phyloP scores from a whole-genome alignment of 1,140 invertebrate species.

The Listronotus oregonensis region DNA sequence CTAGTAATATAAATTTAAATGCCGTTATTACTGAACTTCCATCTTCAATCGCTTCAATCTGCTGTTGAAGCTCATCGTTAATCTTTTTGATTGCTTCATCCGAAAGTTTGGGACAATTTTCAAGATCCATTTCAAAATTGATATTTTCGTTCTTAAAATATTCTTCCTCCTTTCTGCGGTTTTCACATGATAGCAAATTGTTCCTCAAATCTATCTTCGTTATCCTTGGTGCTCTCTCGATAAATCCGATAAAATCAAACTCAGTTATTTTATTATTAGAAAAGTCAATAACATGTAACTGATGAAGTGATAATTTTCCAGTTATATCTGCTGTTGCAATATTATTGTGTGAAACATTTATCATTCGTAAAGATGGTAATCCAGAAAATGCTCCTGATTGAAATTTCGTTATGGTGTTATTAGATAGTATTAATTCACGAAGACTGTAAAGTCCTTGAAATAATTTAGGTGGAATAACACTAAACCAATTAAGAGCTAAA shows the following conservation, averaged over 20 bases:
- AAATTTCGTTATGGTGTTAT: slow-evolving; percentile 40
- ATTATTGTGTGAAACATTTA: slow-evolving; percentile 46
- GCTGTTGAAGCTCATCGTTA: not conserved
- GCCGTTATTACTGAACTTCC: slow-evolving; percentile 3
- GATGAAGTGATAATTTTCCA: slow-evolving; percentile 43
- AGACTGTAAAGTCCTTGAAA: slow-evolving; percentile 41
- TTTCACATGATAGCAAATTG: slow-evolving; percentile 20
- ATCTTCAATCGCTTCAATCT: not conserved
- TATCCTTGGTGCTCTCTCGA: slow-evolving; percentile 41
- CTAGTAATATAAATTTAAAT: slow-evolving; percentile 19
- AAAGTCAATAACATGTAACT: slow-evolving; percentile 47
- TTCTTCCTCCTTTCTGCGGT: not conserved
- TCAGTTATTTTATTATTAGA: slow-evolving; percentile 46
- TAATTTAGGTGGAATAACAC: slow-evolving; percentile 29
- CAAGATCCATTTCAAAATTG: not conserved
- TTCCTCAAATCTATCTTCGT: slow-evolving; percentile 34
- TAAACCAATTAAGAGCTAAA: slow-evolving; percentile 41
- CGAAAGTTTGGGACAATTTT: slow-evolving; percentile 1
- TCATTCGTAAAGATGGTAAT: slow-evolving; percentile 40
- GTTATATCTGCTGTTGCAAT: slow-evolving; percentile 40
- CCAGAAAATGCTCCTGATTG: slow-evolving; percentile 41
- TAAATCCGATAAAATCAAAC: slow-evolving; percentile 45
- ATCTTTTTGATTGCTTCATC: slow-evolving; percentile 2
- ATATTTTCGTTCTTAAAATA: slow-evolving; percentile 10
- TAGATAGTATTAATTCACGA: slow-evolving; percentile 38